Evolutionary conservation across 2,797 vertebrate genomes (phyloP).

Genomic region (Eulemur mongoz): DNA sequence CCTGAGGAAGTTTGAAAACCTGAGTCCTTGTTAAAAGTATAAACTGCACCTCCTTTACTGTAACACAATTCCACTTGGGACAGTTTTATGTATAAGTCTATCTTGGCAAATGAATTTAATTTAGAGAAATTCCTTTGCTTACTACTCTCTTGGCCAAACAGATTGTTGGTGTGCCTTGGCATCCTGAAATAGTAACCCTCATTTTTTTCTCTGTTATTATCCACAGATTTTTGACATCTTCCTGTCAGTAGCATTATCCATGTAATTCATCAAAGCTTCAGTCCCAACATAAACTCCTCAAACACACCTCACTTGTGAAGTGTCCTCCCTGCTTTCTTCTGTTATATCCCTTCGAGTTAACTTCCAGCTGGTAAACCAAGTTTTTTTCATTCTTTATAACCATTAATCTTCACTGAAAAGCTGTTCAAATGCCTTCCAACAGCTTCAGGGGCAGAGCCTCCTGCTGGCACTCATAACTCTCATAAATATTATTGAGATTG

Average conservation of each 20-base stretch:
- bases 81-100: constrained; percentile 11
- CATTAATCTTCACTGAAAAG: constrained; percentile 76
- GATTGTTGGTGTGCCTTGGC: constrained; percentile 19
- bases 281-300: constrained; percentile 28
- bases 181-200: constrained; percentile 49
- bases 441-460: constrained; percentile 65
- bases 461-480: constrained; percentile 53
- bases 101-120: constrained; percentile 55
- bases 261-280: constrained; percentile 72
- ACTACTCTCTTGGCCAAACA: constrained; percentile 44
- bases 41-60: background rate
- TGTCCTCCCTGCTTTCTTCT: constrained; percentile 27
- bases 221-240: constrained; percentile 59
- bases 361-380: constrained; percentile 66
- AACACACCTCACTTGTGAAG: constrained; percentile 16
- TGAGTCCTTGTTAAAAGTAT: background rate
- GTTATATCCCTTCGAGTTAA: constrained; percentile 61
- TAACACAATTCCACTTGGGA: background rate
- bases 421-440: constrained; percentile 70
- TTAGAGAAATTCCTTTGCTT: constrained; percentile 38
- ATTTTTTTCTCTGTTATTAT: constrained; percentile 65
- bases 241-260: constrained; percentile 60
- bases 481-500: constrained; percentile 71
- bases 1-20: constrained; percentile 8
- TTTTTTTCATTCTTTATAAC: constrained; percentile 53